phyloP scores from a whole-genome alignment of 2,113 vertebrate genomes.

The Eulemur macaco region DNA sequence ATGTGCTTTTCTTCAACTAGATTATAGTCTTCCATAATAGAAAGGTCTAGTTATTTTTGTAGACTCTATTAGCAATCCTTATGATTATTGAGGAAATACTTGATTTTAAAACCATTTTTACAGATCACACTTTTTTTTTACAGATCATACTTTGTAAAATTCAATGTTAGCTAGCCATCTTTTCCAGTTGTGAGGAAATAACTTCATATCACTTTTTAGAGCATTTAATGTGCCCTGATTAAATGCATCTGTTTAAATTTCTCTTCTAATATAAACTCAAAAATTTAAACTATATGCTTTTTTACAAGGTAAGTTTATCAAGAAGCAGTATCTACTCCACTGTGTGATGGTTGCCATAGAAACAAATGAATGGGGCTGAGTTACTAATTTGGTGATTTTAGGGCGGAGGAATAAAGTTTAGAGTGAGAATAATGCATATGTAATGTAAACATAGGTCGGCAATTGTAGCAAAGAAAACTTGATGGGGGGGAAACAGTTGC shows the following conservation, averaged over 20 bases:
- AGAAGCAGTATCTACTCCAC: background rate
- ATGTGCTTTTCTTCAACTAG: background rate
- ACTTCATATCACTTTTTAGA: background rate
- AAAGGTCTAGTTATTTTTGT: background rate
- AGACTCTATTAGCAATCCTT: background rate
- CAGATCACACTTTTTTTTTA: background rate
- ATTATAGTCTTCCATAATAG: background rate
- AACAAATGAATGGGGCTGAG: background rate
- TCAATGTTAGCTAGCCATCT: background rate
- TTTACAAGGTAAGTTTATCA: slow-evolving; percentile 38
- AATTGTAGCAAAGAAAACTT: background rate
- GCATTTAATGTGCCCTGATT: background rate
- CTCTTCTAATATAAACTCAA: background rate
- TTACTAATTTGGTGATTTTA: slow-evolving; percentile 17
- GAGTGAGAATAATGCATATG: background rate
- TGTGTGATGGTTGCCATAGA: background rate
- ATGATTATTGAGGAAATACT: background rate
- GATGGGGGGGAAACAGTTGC: background rate
- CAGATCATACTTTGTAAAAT: background rate
- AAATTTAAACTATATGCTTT: background rate
- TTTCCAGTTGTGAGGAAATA: background rate
- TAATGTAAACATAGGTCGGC: background rate
- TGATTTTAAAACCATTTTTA: slow-evolving; percentile 34
- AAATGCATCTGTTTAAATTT: background rate
- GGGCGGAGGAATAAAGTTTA: background rate